Evolutionary conservation across 2,113 vertebrate genomes (phyloP).

Genomic region (Percina caprodes): DNA sequence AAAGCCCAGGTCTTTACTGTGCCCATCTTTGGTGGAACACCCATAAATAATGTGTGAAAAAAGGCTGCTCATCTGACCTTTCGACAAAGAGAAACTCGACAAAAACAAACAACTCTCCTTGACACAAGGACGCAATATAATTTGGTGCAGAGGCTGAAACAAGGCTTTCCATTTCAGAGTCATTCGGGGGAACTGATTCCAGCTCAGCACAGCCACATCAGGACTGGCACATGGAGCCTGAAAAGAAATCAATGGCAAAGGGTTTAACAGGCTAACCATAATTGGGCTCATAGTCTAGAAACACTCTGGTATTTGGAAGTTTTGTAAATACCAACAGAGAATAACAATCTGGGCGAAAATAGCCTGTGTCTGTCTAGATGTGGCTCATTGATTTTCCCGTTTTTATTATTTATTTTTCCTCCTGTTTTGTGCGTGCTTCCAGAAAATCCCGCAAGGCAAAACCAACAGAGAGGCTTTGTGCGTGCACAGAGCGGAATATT

Average conservation of each 20-base stretch:
- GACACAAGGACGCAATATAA: slow-evolving; percentile 77
- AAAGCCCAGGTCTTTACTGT: slow-evolving; percentile 31
- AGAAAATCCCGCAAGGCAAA: slow-evolving; percentile 16
- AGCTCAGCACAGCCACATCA: slow-evolving; percentile 61
- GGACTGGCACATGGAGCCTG: slow-evolving; percentile 49
- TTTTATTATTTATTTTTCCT: slow-evolving; percentile 49
- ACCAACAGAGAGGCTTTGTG: slow-evolving; percentile 9
- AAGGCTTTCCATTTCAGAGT: slow-evolving; percentile 69
- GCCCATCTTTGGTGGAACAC: slow-evolving; percentile 46
- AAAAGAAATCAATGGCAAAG: slow-evolving; percentile 73
- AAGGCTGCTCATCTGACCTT: slow-evolving; percentile 73
- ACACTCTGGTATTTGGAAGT: slow-evolving; percentile 63
- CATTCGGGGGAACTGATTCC: slow-evolving; percentile 62
- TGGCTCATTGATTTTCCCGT: slow-evolving; percentile 66
- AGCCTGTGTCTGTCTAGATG: slow-evolving; percentile 52
- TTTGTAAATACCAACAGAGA: slow-evolving; percentile 67
- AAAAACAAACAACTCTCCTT: slow-evolving; percentile 75
- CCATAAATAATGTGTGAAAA: slow-evolving; percentile 76
- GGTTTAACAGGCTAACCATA: slow-evolving; percentile 70
- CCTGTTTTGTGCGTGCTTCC: slow-evolving; percentile 36
- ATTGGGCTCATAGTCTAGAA: slow-evolving; percentile 67
- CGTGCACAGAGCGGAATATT: slow-evolving; percentile 7
- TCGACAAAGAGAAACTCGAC: slow-evolving; percentile 66
- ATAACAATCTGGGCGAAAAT: slow-evolving; percentile 60
- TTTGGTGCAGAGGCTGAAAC: slow-evolving; percentile 72